Base-by-base conservation (phyloP, 2,113 vertebrate genomes). In the Arenaria interpres region DNA sequence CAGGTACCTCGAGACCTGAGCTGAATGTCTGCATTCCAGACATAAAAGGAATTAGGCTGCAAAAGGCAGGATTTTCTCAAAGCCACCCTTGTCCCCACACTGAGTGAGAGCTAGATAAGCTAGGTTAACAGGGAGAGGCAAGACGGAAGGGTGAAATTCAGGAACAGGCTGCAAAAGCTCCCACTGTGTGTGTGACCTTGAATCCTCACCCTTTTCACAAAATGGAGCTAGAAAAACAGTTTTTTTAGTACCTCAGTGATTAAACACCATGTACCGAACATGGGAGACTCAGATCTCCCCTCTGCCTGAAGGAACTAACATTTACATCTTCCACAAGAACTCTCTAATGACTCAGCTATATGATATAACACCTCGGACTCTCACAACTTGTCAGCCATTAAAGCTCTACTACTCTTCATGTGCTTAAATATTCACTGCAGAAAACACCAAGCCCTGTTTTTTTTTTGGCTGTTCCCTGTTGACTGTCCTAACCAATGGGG, bases 341-440 rank as follows among this genome's bases (percentile, higher is more conserved):
- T 51, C 81, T 79, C 78, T 90, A 89, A 88, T 94, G 95, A 96
- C 92, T 96, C 95, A 94, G 95, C 93, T 89, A n/a, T 69, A 89
- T 69, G 88, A 90, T 96, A 90, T 71, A 81, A 87, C 50, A 77
- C 64, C 59, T 90, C 21, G 41, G 94, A 95, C 68, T 86, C 89
- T 96, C 59, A 64, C 87, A 82, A 75, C 35, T 63, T 74, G 43
- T 56, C 73, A 69, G 62, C n/a, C 1, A 1, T 85, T 96, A 75
- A 87, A 93, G 62, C 53, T 73, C 53, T 50, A 78, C 56, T 41
- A 46, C 66, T 85, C 48, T 78, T 79, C 35, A 51, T 12, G 22
- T 57, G 46, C 37, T 90, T 89, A 79, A 78, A 83, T 41, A 83
- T 21, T 72, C 87, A 89, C 66, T 16, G 53, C 81, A 89, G 71